Evolutionary conservation across 2,797 vertebrate genomes (phyloP), one percentile per base, ranked within the genome.

Genomic region (Falco naumanni): DNA sequence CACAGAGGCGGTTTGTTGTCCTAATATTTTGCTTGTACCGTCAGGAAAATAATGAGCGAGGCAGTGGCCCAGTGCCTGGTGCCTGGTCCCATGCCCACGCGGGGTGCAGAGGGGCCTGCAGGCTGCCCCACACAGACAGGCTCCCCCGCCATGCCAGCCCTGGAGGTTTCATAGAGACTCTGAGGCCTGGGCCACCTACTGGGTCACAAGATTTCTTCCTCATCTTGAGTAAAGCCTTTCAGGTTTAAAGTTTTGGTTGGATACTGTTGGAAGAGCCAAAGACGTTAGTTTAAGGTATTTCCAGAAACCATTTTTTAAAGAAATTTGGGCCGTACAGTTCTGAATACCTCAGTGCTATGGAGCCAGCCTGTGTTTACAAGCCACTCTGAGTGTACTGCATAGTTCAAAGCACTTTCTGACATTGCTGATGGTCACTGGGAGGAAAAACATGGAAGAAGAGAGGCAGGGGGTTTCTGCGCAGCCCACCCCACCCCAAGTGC

Each of bases 171-270:
- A n/a, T 33, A 75, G 59, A 68, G 11, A 48, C 41, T 5, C 0
- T 13, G 31, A 56, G 54, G 59, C 43, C 48, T 10, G 3, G 0
- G 11, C 13, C 12, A 0, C 1, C 0, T n/a, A 77, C 10, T 1
- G 1, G 10, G 6, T 61, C 1, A 2, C 54, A 22, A 51, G 19
- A 54, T 43, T 83, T 75, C 56, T 57, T 82, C 19, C 33, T 34
- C 37, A 3, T 41, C 37, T 77, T 59, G 19, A 50, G 21, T 21
- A 54, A 37, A 59, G 12, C 13, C 11, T 17, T 1, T 43, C 5
- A 6, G 3, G 37, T 37, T 37, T 37, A 37, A 37, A 37, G 37
- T 43, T 87, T 69, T 18, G 48, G 51, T 16, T 71, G 26, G 31
- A 17, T 66, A 13, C 31, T 17, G 11, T 6, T 47, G 61, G 28